A percentile compares a stretch with the other conserved stretches of the same genome.
Evolutionary conservation across 2,888 invertebrate species (phyloP).

Genomic region (Amitus sp.): DNA sequence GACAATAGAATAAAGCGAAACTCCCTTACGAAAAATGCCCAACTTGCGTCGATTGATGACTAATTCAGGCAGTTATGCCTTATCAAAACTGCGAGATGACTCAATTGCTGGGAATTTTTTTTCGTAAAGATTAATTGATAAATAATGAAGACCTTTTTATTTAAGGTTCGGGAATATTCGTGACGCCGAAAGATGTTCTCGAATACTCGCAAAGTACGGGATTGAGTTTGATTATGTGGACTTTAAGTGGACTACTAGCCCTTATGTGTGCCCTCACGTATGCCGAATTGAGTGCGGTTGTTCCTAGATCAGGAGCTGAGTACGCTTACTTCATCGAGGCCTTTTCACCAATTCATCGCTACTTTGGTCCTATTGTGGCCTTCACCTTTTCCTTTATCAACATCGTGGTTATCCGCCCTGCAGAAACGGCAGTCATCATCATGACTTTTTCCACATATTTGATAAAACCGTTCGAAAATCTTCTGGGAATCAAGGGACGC

Average conservation of each 20-base stretch:
- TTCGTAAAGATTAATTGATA: too few species aligned
- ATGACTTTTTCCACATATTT: constrained; percentile 82
- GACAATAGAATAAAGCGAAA: too few species aligned
- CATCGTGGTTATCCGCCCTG: constrained; percentile 78
- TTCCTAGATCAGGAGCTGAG: constrained; percentile 83
- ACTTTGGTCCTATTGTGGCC: constrained; percentile 78
- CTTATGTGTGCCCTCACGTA: constrained; percentile 83
- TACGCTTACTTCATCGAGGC: constrained; percentile 83
- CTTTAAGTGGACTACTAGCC: constrained; percentile 80
- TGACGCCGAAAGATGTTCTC: constrained; percentile 83
- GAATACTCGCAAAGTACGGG: constrained; percentile 82
- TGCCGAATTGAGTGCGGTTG: constrained; percentile 82
- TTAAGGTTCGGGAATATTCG: constrained; percentile 82
- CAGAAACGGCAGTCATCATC: constrained; percentile 82
- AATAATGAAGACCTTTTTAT: background rate
- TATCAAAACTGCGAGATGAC: too few species aligned
- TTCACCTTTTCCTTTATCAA: constrained; percentile 84
- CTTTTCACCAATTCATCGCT: constrained; percentile 74
- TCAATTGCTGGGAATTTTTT: too few species aligned
- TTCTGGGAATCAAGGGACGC: too few species aligned
- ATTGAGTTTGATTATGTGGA: constrained; percentile 82
- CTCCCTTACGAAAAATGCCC: too few species aligned
- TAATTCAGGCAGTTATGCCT: too few species aligned
- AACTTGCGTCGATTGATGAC: too few species aligned
- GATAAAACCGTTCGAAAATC: constrained; percentile 76